Conservation (phyloP, 2,888 invertebrate species). For the Onchidella celtica region DNA sequence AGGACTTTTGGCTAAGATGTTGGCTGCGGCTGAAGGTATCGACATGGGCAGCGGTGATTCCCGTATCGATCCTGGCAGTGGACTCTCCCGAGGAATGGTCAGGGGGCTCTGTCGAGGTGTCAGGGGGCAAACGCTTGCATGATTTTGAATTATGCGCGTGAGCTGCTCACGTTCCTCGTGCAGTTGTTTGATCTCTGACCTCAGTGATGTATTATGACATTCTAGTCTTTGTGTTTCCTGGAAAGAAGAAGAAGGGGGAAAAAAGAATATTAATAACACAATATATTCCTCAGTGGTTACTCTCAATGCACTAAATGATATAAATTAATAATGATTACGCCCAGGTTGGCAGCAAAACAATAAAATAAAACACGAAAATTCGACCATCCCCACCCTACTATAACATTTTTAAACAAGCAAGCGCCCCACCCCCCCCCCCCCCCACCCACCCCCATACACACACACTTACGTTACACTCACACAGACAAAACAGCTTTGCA, state of each 20-base stretch:
- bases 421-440: no score
- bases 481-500: no score
- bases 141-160: slow-evolving; percentile 54
- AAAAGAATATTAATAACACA: no score
- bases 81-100: slow-evolving; percentile 33
- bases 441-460: no score
- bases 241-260: neutral
- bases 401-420: no score
- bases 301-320: no score
- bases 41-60: slow-evolving; percentile 16
- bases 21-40: neutral
- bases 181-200: slow-evolving; percentile 56
- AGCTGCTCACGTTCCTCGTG: slow-evolving; percentile 59
- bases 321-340: no score
- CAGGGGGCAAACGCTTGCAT: slow-evolving; percentile 48
- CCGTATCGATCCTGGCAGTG: slow-evolving; percentile 20
- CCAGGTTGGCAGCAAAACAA: no score
- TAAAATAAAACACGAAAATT: no score
- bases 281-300: no score
- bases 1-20: slow-evolving; percentile 17
- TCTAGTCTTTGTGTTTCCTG: slow-evolving; percentile 59
- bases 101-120: slow-evolving; percentile 46
- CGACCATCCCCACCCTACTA: no score
- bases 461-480: no score
- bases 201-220: slow-evolving; percentile 56